Percentiles rank a stretch among this genome's conserved stretches.
Evolutionary conservation across 2,113 vertebrate species (phyloP).

Genomic region (Choloepus hoffmanni): DNA sequence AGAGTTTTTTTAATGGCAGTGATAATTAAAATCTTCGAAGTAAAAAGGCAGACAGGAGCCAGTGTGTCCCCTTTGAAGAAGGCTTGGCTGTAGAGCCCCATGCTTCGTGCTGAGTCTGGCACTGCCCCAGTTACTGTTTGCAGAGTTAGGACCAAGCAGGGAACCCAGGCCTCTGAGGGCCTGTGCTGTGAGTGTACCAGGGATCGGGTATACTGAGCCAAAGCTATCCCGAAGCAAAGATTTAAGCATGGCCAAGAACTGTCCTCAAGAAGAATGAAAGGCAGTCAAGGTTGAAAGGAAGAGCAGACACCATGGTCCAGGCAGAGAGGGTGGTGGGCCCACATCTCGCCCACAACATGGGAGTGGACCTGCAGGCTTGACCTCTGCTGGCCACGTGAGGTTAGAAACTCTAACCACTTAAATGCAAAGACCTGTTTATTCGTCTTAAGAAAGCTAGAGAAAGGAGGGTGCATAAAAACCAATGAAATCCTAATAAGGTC

Average conservation of each 20-base stretch:
- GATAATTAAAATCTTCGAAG: neutral
- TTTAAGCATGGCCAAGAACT: neutral
- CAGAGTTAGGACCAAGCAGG: neutral
- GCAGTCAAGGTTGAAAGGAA: neutral
- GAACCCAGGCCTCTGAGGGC: neutral
- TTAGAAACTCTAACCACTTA: neutral
- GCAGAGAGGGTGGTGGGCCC: neutral
- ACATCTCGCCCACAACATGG: rapidly evolving
- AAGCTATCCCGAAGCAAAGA: neutral
- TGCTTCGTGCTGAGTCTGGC: neutral
- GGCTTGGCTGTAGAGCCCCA: neutral
- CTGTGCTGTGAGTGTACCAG: neutral
- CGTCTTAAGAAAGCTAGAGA: neutral
- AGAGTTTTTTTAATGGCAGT: neutral
- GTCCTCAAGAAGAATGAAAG: neutral
- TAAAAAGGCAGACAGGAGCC: neutral
- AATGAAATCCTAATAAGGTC: neutral
- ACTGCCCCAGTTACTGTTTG: neutral
- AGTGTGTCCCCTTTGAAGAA: neutral
- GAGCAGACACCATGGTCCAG: too few relatives aligned
- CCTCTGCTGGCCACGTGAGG: rapidly evolving
- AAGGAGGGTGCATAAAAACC: neutral
- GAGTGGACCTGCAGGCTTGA: neutral
- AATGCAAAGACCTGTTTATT: neutral
- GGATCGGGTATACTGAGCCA: neutral